A percentile compares a stretch with the other conserved stretches of the same genome.
Conservation (phyloP, 2,113 vertebrate species). For the Turnix velox region DNA sequence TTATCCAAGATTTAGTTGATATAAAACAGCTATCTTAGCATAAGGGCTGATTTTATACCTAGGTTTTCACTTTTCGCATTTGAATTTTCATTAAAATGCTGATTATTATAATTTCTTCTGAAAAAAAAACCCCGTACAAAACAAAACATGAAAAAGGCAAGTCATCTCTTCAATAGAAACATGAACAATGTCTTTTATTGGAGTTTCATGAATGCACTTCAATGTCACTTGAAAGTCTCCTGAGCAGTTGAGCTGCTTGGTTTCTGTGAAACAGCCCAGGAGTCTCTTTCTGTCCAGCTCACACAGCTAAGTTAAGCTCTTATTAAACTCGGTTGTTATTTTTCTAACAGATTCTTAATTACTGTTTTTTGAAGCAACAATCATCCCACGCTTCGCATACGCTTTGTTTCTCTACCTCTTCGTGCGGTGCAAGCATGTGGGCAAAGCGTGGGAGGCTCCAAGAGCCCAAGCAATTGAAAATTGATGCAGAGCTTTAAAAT, state of each 20-base stretch:
- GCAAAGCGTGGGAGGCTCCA: slow-evolving; percentile 64
- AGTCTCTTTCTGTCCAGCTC: slow-evolving; percentile 42
- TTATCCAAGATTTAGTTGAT: background rate
- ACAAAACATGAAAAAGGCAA: background rate
- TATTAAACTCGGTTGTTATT: slow-evolving; percentile 63
- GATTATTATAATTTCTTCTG: background rate
- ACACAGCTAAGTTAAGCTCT: slow-evolving; percentile 57
- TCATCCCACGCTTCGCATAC: slow-evolving; percentile 37
- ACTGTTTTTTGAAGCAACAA: slow-evolving; percentile 61
- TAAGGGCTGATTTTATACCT: background rate
- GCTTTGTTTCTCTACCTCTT: slow-evolving; percentile 63
- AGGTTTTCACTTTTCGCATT: background rate
- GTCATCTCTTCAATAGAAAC: background rate
- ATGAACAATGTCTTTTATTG: slow-evolving; percentile 30
- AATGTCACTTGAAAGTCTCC: slow-evolving; percentile 45
- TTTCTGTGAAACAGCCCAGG: slow-evolving; percentile 29
- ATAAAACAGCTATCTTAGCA: background rate
- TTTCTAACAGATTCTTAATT: slow-evolving; percentile 63
- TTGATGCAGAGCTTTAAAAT: slow-evolving; percentile 52
- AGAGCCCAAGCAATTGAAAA: slow-evolving; percentile 60
- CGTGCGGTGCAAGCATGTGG: slow-evolving; percentile 46
- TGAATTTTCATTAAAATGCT: background rate
- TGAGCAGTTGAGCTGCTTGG: background rate
- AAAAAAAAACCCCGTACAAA: background rate
- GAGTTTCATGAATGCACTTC: slow-evolving; percentile 36